A percentile compares a stretch with the other conserved stretches of the same genome.
These are phyloP conservation scores for Xestobium rufovillosum DNA, from an alignment of 2,888 invertebrate genomes.

Conservation along the genomic window DNA sequence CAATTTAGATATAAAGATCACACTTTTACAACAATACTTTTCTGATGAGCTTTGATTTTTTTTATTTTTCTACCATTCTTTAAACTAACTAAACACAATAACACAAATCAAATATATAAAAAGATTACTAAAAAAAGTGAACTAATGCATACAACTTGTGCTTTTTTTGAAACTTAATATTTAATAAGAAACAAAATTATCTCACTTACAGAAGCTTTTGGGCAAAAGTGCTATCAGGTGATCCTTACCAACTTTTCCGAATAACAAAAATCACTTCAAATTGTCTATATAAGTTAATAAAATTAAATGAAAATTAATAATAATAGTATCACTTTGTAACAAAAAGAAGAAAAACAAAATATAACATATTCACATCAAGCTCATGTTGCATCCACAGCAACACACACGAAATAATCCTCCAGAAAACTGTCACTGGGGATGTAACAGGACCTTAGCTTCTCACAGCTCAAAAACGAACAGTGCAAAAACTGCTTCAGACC, in stretches of 20 bases:
- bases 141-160: not conserved
- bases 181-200: too few species aligned
- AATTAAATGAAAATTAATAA: slow-evolving; percentile 35
- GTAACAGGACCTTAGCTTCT: slow-evolving; percentile 26
- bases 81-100: too few species aligned
- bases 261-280: too few species aligned
- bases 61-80: too few species aligned
- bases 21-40: too few species aligned
- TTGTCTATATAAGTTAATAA: slow-evolving; percentile 39
- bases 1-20: too few species aligned
- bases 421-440: too few species aligned
- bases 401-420: slow-evolving; percentile 3
- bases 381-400: slow-evolving; percentile 26
- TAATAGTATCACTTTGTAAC: slow-evolving; percentile 42
- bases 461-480: slow-evolving; percentile 37
- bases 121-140: not conserved
- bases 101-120: too few species aligned
- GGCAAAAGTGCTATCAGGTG: slow-evolving; percentile 26
- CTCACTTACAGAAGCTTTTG: slow-evolving; percentile 37
- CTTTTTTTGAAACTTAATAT: too few species aligned
- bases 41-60: too few species aligned
- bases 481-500: slow-evolving; percentile 36
- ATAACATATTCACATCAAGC: slow-evolving; percentile 37
- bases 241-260: too few species aligned
- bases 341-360: slow-evolving; percentile 35